Evolutionary conservation across 2,113 vertebrate species (phyloP).

Genomic region (Menidia beryllina): DNA sequence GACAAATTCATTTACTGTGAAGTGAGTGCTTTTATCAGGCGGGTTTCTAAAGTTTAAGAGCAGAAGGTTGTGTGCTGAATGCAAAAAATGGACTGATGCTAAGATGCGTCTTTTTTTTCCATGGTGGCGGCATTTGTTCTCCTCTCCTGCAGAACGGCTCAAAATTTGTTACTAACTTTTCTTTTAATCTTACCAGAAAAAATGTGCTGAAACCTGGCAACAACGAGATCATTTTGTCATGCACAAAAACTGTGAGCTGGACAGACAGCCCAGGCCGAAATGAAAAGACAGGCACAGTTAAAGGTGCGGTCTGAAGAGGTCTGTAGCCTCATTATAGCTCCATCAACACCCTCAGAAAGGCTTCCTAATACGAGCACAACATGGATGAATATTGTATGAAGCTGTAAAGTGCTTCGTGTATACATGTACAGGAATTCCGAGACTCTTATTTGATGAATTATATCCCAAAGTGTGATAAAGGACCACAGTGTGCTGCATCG

Average conservation of each 20-base stretch:
- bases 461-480: slow-evolving; percentile 25
- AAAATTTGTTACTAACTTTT: not conserved
- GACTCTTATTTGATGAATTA: slow-evolving; percentile 35
- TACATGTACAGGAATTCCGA: slow-evolving; percentile 41
- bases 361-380: slow-evolving; percentile 36
- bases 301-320: slow-evolving; percentile 24
- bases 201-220: no score
- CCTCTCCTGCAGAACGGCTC: not conserved
- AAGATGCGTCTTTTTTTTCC: not conserved
- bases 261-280: not conserved
- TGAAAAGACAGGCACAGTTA: not conserved
- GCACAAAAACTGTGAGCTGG: not conserved
- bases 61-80: slow-evolving; percentile 5
- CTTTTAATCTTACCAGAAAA: not conserved
- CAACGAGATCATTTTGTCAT: not conserved
- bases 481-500: slow-evolving; percentile 25
- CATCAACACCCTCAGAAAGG: slow-evolving; percentile 45
- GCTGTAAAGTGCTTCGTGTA: slow-evolving; percentile 49
- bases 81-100: not conserved
- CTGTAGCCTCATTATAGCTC: slow-evolving; percentile 31
- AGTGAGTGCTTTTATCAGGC: slow-evolving; percentile 13
- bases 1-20: slow-evolving; percentile 51
- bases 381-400: slow-evolving; percentile 68
- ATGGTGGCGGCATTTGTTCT: not conserved
- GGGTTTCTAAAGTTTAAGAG: slow-evolving; percentile 30